phyloP scores from a whole-genome alignment of 2,888 invertebrate genomes.

The Pyrgus malvae region DNA sequence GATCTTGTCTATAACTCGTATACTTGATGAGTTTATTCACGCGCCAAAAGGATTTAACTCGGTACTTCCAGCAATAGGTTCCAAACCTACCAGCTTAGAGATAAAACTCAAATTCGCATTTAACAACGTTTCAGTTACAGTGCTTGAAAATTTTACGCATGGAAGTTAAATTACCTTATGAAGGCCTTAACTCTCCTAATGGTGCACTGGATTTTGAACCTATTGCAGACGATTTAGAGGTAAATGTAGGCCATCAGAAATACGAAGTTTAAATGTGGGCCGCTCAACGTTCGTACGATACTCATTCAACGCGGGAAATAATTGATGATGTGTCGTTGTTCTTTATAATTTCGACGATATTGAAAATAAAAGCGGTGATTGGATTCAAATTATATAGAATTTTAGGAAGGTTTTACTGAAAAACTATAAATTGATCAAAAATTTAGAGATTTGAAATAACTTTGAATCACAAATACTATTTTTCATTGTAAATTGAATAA shows the following conservation, averaged over 20 bases:
- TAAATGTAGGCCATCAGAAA: slow-evolving; percentile 3
- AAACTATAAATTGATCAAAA: too few species aligned
- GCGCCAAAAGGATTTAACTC: slow-evolving; percentile 5
- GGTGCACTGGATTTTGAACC: slow-evolving; percentile 23
- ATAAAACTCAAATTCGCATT: slow-evolving; percentile 5
- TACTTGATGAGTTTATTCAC: slow-evolving; percentile 14
- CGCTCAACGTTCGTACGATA: slow-evolving; percentile 25
- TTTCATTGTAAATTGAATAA: too few species aligned
- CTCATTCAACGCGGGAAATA: slow-evolving; percentile 33
- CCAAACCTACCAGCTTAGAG: neutral
- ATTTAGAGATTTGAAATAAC: too few species aligned
- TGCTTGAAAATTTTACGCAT: neutral
- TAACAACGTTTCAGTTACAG: neutral
- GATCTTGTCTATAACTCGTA: slow-evolving; percentile 50
- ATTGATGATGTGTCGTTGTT: slow-evolving; percentile 33
- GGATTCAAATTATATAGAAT: neutral
- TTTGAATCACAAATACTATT: too few species aligned
- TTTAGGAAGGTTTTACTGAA: too few species aligned
- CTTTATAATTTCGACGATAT: slow-evolving; percentile 32
- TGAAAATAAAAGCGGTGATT: slow-evolving; percentile 22
- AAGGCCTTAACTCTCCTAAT: slow-evolving; percentile 8
- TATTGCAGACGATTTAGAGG: neutral
- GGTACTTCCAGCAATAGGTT: neutral
- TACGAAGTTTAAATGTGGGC: slow-evolving; percentile 24
- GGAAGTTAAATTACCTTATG: neutral